Evolutionary conservation across 2,113 vertebrate species (phyloP), one percentile per base, ranked within the genome.

Genomic region (Polypterus bichir): DNA sequence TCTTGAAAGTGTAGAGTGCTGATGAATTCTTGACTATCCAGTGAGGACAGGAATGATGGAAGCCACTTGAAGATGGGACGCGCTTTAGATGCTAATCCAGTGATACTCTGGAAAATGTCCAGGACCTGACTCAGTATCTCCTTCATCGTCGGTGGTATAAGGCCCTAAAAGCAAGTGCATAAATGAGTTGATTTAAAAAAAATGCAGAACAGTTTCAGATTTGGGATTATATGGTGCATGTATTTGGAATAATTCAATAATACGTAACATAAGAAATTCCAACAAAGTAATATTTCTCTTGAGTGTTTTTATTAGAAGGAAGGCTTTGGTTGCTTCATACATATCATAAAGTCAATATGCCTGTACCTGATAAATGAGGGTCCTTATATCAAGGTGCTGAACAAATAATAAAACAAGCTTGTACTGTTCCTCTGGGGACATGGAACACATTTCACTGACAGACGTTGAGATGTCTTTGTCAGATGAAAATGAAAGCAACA

Each of bases 331-430:
- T 27, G 27, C 27, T 27, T 27, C 27, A 27, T 27, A 27, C 4
- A 44, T 51, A 5, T n/a, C 7, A n/a, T 53, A 3, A 62, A 62
- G 48, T 62, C 10, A 6, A 7, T 7, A 46, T 51, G 59, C 44
- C 51, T 54, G 49, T 75, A 86, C 83, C 72, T 74, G 73, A 60
- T 85, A 87, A 59, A 82, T 2, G 6, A 79, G 61, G 49, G 59
- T 64, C 8, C 74, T 69, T 10, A 81, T 5, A 0, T 81, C 68
- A 65, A 85, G 59, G 71, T 81, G 72, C 58, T 63, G 60, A 11
- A 59, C 52, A 59, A 81, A 6, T 1, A 62, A 11, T 47, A 83
- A 5, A 1, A 74, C 59, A 51, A 68, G 57, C 3, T 68, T 55
- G 45, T 78, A 76, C 2, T 70, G 60, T 4, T 72, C 58, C 44